phyloP scores from a whole-genome alignment of 2,797 vertebrate genomes.

The Euthynnus affinis region DNA sequence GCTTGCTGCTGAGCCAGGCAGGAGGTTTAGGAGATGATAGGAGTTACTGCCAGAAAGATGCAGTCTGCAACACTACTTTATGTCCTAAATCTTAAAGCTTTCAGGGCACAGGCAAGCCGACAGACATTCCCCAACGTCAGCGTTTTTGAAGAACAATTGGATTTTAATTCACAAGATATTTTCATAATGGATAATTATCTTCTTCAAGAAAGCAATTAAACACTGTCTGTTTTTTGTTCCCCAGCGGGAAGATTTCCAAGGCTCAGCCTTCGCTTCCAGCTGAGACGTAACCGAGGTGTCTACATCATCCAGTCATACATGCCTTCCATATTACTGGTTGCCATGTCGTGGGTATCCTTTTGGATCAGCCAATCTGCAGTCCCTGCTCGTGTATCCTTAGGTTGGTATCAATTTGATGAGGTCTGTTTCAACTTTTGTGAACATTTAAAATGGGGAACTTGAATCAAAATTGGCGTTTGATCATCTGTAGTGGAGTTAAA shows the following conservation, averaged over 20 bases:
- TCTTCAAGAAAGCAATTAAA: slow-evolving; percentile 38
- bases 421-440: not conserved
- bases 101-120: slow-evolving; percentile 38
- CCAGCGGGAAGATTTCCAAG: slow-evolving; percentile 95
- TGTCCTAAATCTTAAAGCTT: slow-evolving; percentile 30
- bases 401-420: slow-evolving; percentile 74
- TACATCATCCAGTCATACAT: slow-evolving; percentile 99
- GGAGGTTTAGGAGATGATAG: slow-evolving; percentile 59
- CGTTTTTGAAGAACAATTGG: slow-evolving; percentile 30
- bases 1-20: slow-evolving; percentile 47
- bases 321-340: slow-evolving; percentile 96
- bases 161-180: slow-evolving; percentile 4
- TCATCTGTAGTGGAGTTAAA: not conserved
- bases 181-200: slow-evolving; percentile 41
- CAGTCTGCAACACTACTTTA: slow-evolving; percentile 22
- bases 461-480: not conserved
- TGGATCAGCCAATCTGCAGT: slow-evolving; percentile 99
- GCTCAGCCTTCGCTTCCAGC: slow-evolving; percentile 93
- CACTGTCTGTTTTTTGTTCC: slow-evolving; percentile 40
- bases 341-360: slow-evolving; percentile 99
- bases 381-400: slow-evolving; percentile 95
- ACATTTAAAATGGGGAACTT: not conserved
- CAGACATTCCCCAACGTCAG: not conserved
- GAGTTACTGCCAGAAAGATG: slow-evolving; percentile 37
- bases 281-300: slow-evolving; percentile 94